Evolutionary conservation across 2,797 vertebrate species (phyloP), one percentile per base, ranked within the genome.

Genomic region (Erithacus rubecula): DNA sequence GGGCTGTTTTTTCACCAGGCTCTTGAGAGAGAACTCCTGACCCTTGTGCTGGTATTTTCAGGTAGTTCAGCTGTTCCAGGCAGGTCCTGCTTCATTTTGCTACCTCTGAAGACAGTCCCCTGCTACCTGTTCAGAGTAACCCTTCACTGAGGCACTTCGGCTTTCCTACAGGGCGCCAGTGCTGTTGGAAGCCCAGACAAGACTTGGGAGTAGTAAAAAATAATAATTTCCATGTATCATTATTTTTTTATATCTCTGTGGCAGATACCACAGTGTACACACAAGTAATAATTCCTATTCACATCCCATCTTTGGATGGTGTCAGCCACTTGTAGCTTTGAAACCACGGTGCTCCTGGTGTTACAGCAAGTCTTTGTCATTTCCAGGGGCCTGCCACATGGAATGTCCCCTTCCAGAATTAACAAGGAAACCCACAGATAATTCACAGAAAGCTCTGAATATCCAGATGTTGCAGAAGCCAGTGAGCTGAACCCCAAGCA

Each of bases 321-420:
- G 16, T 92, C 2, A 3, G 46, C 51, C 26, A 46, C 37, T 30
- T 71, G n/a, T 27, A 79, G 20, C 15, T 69, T 43, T 14, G 15
- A 83, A 26, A 5, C 10, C 12, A 2, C 4, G 0, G 15, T 46
- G 30, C 49, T 82, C 47, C 58, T 2, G 1, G 3, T 51, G 29
- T 29, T 59, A 17, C 5, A 44, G 41, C 39, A 37, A 37, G 22
- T 9, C 29, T 34, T 23, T 14, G 9, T 82, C 18, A 7, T 49
- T 15, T 76, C 47, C 39, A 46, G 43, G 43, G 23, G 10, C 44
- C 76, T 86, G 37, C 23, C 22, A 32, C 11, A 2, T 6, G 23
- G 53, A 32, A 22, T 44, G 39, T n/a, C 49, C 10, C 10, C n/a
- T 81, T 83, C 52, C 58, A 55, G 39, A 88, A 68, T 55, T 17